Evolutionary conservation across 2,113 vertebrate genomes (phyloP).

Genomic region (Arenaria interpres): DNA sequence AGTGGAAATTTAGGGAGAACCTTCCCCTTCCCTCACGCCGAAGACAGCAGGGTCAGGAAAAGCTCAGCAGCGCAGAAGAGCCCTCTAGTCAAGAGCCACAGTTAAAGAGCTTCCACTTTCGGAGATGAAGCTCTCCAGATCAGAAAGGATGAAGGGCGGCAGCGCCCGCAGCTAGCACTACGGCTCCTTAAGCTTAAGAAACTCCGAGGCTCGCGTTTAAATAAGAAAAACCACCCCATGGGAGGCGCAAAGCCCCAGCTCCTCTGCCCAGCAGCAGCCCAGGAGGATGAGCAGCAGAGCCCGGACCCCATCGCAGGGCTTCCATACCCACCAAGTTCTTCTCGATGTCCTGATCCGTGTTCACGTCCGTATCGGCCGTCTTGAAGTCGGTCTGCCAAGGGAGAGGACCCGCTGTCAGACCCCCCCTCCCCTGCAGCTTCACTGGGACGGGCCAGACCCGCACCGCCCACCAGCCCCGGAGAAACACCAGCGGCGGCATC

Average conservation of each 20-base stretch:
- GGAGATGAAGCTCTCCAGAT: background rate
- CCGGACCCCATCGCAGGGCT: fast-evolving
- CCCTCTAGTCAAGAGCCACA: background rate
- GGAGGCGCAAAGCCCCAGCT: background rate
- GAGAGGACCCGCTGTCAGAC: background rate
- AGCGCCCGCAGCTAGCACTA: fast-evolving
- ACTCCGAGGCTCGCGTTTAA: background rate
- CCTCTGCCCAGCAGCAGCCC: fast-evolving
- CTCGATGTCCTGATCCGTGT: slow-evolving; percentile 81
- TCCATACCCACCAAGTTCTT: slow-evolving; percentile 74
- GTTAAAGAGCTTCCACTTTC: fast-evolving
- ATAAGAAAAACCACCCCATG: fast-evolving
- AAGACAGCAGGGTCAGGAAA: fast-evolving
- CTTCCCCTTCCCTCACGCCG: fast-evolving
- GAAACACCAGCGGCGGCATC: background rate
- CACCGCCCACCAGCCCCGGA: background rate
- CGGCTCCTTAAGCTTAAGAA: background rate
- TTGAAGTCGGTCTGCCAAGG: slow-evolving; percentile 78
- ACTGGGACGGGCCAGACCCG: fast-evolving
- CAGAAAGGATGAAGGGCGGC: fast-evolving
- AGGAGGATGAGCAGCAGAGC: background rate
- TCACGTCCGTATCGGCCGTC: slow-evolving; percentile 61
- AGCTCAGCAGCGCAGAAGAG: fast-evolving
- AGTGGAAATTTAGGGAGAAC: background rate
- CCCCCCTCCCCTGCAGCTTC: background rate